Conservation (phyloP, 2,113 vertebrate species). For the Pogonocichla stellata region DNA sequence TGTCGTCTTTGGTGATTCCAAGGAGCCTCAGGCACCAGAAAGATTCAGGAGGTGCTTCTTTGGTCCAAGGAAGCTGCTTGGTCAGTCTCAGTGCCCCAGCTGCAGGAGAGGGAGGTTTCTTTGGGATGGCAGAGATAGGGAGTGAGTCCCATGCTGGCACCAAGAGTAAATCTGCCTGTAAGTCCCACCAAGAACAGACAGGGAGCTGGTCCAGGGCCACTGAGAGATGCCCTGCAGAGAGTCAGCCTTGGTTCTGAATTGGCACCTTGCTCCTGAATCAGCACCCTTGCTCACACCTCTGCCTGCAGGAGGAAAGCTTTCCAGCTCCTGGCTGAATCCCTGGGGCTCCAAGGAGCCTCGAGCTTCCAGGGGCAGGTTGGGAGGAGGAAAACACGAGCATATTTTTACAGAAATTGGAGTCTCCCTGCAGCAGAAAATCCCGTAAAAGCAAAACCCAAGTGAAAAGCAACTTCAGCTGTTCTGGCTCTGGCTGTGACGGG, state of each 20-base stretch:
- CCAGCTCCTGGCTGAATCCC: not conserved
- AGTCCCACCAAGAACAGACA: not conserved
- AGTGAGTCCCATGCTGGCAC: not conserved
- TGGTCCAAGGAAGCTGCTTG: not conserved
- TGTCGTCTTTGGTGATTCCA: not conserved
- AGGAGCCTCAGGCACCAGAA: not conserved
- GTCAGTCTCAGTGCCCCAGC: not conserved
- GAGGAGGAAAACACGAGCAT: not conserved
- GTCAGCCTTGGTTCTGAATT: not conserved
- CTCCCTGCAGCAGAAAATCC: constrained; percentile 47
- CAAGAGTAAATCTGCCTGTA: not conserved
- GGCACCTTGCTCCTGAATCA: not conserved
- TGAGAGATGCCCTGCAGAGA: not conserved
- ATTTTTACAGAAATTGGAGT: constrained; percentile 48
- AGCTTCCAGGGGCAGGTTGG: not conserved
- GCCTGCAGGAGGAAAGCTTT: not conserved
- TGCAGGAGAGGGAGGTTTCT: not conserved
- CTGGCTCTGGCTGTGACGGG: constrained; percentile 34
- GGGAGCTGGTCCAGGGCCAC: not conserved
- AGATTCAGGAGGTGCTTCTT: not conserved
- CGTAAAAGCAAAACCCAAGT: constrained; percentile 36
- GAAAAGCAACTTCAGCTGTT: constrained; percentile 54
- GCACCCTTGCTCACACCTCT: not conserved
- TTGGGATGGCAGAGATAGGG: not conserved
- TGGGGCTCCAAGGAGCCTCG: not conserved